phyloP scores from a whole-genome alignment of 2,888 invertebrate genomes.

The Ypsolopha sequella region DNA sequence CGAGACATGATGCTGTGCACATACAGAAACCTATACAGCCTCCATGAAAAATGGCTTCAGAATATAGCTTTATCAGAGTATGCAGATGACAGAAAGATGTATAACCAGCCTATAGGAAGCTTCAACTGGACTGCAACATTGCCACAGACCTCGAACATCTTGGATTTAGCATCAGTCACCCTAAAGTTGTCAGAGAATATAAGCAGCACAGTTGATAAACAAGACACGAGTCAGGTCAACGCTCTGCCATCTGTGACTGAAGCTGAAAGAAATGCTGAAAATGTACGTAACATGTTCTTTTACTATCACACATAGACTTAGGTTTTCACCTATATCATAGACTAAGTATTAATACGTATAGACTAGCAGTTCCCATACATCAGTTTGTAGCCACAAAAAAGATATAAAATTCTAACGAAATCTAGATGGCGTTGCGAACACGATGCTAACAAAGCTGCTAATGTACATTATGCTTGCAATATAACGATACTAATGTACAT shows the following conservation, averaged over 20 bases:
- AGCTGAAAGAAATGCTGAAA: slow-evolving; percentile 71
- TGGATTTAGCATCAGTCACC: slow-evolving; percentile 74
- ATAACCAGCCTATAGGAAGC: slow-evolving; percentile 59
- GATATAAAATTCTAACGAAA: too few species aligned
- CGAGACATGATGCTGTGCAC: slow-evolving; percentile 74
- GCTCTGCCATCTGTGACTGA: slow-evolving; percentile 52
- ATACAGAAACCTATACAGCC: slow-evolving; percentile 69
- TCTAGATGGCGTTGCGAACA: too few species aligned
- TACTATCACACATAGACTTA: too few species aligned
- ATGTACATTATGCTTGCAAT: too few species aligned
- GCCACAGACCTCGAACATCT: slow-evolving; percentile 70
- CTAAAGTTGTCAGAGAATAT: slow-evolving; percentile 74
- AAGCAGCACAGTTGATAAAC: slow-evolving; percentile 51
- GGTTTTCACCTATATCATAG: too few species aligned
- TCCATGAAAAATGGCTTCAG: slow-evolving; percentile 60
- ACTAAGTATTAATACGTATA: too few species aligned
- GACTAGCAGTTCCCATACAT: too few species aligned
- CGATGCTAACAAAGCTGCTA: too few species aligned
- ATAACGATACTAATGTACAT: too few species aligned
- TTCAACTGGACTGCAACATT: slow-evolving; percentile 55
- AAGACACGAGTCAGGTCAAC: slow-evolving; percentile 50
- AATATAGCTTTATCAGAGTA: slow-evolving; percentile 56
- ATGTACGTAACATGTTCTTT: slow-evolving; percentile 43
- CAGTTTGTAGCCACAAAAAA: too few species aligned
- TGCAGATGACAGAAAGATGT: slow-evolving; percentile 38